Evolutionary conservation across 2,113 vertebrate genomes (phyloP), one percentile per base, ranked within the genome.

Genomic region (Microcebus ravelobensis): DNA sequence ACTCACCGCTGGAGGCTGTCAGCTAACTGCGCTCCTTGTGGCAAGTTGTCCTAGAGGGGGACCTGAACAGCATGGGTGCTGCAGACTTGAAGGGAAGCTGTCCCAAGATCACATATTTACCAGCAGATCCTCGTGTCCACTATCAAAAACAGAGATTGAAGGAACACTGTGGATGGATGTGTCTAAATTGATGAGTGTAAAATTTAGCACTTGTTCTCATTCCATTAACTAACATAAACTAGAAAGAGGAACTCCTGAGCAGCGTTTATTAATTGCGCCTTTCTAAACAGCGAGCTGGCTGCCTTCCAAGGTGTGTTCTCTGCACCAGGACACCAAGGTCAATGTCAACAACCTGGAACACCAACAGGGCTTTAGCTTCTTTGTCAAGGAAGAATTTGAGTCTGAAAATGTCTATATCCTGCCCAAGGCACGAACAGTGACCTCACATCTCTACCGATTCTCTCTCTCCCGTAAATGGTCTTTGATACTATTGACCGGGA

Each of bases 401-500:
- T 94, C 57, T 92, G 80, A 95, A 76, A 81, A 87, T 90, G 61
- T 73, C 87, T 92, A 2, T 81, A 52, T 86, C 86, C 73, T 91
- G 42, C 90, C 94, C 93, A 86, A 84, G 63, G 93, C 63, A 84
- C 83, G 95, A 94, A 87, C 55, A 50, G 25, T 80, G 82, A 96
- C 91, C 83, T 96, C 77, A 80, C 50, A 65, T 68, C 59, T 81
- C 59, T 76, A 55, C 84, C 21, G 7, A 85, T 92, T 83, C 90
- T 90, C 55, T 88, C 59, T 52, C 17, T 77, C 77, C 93, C 36
- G 2, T 80, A 65, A 87, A 74, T 3, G 74, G 55, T 74, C 95
- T 97, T 97, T 96, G 96, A 97, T 85, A 86, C 95, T 73, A 50
- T 57, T 95, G 96, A 94, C 94, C 77, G 61, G 3, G 2, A 94